Conservation (phyloP, 2,113 vertebrate genomes). For the Zosterops borbonicus region DNA sequence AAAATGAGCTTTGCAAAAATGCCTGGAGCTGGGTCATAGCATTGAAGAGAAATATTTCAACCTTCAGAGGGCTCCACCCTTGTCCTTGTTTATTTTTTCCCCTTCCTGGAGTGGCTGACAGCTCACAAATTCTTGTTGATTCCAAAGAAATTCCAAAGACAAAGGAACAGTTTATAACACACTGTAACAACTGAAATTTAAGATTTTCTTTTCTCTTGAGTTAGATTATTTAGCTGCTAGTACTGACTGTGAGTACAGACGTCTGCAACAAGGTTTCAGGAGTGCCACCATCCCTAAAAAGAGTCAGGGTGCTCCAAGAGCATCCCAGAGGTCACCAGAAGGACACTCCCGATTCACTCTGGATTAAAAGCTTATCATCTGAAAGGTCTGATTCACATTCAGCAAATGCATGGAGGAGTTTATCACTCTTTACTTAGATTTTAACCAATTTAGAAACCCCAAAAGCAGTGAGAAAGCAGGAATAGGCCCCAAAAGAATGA, state of each 20-base stretch:
- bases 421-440: not conserved
- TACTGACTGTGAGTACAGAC: not conserved
- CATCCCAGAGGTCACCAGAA: not conserved
- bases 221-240: not conserved
- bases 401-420: not conserved
- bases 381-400: not conserved
- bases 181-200: not conserved
- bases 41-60: conserved; percentile 26
- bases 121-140: conserved; percentile 39
- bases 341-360: not conserved
- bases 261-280: not conserved
- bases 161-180: not conserved
- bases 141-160: not conserved
- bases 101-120: conserved; percentile 27
- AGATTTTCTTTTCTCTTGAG: not conserved
- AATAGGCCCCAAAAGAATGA: not conserved
- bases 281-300: not conserved
- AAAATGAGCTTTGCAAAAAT: conserved; percentile 26
- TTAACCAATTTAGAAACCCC: not conserved
- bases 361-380: not conserved
- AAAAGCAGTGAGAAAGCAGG: not conserved
- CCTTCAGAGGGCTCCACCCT: conserved; percentile 37
- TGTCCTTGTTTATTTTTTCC: conserved; percentile 45
- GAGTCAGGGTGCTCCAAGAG: not conserved
- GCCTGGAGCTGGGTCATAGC: not conserved